Conservation (phyloP, 2,888 invertebrate genomes). For the Proisotoma minuta region DNA sequence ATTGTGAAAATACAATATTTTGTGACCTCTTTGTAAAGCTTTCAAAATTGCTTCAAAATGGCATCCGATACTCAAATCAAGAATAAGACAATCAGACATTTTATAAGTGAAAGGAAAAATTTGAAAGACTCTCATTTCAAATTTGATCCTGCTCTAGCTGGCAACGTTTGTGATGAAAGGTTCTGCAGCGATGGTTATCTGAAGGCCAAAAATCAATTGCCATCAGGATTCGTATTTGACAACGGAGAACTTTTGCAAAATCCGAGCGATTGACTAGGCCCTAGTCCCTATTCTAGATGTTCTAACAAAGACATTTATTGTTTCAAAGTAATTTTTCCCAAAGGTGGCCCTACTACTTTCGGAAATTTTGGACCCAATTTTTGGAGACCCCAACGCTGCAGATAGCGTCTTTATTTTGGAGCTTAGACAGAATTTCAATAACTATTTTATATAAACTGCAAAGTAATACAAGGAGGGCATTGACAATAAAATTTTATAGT, state of each 20-base stretch:
- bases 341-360: conserved; percentile 29
- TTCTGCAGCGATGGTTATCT: not conserved
- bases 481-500: not conserved
- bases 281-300: conserved; percentile 4
- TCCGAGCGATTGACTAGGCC: conserved; percentile 45
- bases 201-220: not conserved
- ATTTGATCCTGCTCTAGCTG: conserved; percentile 9
- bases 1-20: too few species aligned
- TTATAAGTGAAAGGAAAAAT: not conserved
- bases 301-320: not conserved
- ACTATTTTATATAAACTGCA: not conserved
- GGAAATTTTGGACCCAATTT: conserved; percentile 43
- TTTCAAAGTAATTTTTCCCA: conserved; percentile 12
- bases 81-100: not conserved
- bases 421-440: not conserved
- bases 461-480: not conserved
- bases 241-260: conserved; percentile 30
- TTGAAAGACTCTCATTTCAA: not conserved
- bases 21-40: not conserved
- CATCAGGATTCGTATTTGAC: conserved; percentile 13
- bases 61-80: conserved; percentile 11
- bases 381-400: conserved; percentile 42
- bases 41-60: conserved; percentile 8
- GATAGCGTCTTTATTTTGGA: conserved; percentile 40
- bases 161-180: not conserved